Conservation (phyloP, 2,797 vertebrate genomes). For the Trachops cirrhosus region DNA sequence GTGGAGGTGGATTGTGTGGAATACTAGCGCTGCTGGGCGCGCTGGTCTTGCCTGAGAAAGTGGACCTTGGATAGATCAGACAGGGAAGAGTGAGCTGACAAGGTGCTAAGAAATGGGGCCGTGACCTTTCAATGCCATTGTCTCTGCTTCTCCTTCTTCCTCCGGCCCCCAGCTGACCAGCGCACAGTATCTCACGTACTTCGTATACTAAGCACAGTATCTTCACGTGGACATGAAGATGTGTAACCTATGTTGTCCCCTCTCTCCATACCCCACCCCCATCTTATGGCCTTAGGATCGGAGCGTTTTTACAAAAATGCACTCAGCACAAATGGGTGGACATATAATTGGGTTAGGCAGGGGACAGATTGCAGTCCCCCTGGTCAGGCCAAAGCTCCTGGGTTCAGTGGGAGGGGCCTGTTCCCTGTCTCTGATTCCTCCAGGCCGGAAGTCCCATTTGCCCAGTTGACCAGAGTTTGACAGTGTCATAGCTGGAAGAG, state of each 20-base stretch:
- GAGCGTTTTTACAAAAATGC: background rate
- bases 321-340: no score
- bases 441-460: background rate
- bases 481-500: background rate
- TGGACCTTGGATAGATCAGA: background rate
- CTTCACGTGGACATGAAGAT: rapidly evolving
- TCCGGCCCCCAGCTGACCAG: background rate
- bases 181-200: rapidly evolving
- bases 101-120: background rate
- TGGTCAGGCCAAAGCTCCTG: background rate
- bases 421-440: background rate
- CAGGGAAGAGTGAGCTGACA: rapidly evolving
- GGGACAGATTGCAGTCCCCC: rapidly evolving
- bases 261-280: background rate
- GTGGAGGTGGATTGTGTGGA: background rate
- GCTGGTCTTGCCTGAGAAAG: background rate
- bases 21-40: background rate
- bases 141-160: background rate
- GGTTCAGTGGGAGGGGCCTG: background rate
- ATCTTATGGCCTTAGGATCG: background rate
- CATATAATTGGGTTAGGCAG: rapidly evolving
- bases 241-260: background rate
- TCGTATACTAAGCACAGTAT: no score
- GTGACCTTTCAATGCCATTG: rapidly evolving
- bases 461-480: background rate